These are phyloP conservation scores for Taurulus bubalis DNA, from an alignment of 2,113 vertebrate species.

Conservation along the genomic window DNA sequence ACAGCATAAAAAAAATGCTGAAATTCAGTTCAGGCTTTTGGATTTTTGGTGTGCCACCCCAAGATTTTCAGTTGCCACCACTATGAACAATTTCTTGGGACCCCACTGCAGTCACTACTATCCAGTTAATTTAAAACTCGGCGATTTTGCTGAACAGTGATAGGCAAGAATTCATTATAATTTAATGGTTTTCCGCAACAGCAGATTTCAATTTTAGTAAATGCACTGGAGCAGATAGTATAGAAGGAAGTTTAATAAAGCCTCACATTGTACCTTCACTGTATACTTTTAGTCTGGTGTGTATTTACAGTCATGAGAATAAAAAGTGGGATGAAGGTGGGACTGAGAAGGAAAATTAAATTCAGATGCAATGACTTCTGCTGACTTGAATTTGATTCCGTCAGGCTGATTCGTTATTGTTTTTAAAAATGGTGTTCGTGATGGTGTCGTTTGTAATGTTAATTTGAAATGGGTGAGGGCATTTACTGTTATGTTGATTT, in stretches of 20 bases:
- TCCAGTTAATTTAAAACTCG: background rate
- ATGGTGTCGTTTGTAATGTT: slow-evolving; percentile 34
- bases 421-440: no score
- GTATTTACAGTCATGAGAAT: slow-evolving; percentile 33
- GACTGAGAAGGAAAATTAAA: slow-evolving; percentile 47
- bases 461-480: slow-evolving; percentile 17
- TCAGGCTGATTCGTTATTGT: slow-evolving; percentile 22
- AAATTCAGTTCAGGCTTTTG: no score
- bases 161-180: slow-evolving; percentile 15
- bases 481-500: slow-evolving; percentile 22
- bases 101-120: background rate
- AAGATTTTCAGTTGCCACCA: no score
- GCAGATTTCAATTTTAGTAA: slow-evolving; percentile 39
- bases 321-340: slow-evolving; percentile 22
- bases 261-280: slow-evolving; percentile 17
- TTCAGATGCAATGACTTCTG: slow-evolving; percentile 21
- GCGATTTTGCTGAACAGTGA: background rate
- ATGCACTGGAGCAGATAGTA: slow-evolving; percentile 38
- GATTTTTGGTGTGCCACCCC: no score
- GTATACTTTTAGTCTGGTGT: slow-evolving; percentile 34
- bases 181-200: slow-evolving; percentile 26
- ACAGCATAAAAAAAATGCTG: no score
- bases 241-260: slow-evolving; percentile 40
- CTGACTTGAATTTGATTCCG: slow-evolving; percentile 24
- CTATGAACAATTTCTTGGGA: no score